These are phyloP conservation scores for Epinephelus coioides DNA, from an alignment of 2,797 vertebrate genomes.

Conservation along the genomic window DNA sequence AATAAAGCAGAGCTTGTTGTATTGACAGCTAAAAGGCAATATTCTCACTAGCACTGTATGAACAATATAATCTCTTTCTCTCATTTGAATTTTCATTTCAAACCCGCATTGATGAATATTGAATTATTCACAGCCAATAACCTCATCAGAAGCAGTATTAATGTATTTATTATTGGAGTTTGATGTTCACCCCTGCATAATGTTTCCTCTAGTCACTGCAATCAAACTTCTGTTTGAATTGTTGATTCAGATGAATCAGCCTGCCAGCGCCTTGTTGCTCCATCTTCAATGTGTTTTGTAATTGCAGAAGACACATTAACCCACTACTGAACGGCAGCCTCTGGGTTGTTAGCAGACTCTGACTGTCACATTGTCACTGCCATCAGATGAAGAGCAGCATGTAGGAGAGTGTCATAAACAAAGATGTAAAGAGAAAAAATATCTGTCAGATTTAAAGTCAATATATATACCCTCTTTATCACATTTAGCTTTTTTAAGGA, in stretches of 20 bases:
- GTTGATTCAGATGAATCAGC: slow-evolving; percentile 12
- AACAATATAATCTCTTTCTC: slow-evolving; percentile 50
- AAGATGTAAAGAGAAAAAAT: not conserved
- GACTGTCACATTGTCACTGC: not conserved
- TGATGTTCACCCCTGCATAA: slow-evolving; percentile 26
- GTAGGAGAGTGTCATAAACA: not conserved
- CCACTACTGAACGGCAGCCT: not conserved
- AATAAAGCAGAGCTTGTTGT: slow-evolving; percentile 53
- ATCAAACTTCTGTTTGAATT: slow-evolving; percentile 13
- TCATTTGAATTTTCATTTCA: slow-evolving; percentile 73
- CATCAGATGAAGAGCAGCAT: not conserved
- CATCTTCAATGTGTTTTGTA: not conserved
- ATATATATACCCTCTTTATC: no score
- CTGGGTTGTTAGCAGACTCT: not conserved
- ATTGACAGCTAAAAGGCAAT: slow-evolving; percentile 53
- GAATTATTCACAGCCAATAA: slow-evolving; percentile 65
- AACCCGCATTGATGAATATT: slow-evolving; percentile 37
- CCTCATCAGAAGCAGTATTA: slow-evolving; percentile 53
- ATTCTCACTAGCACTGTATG: slow-evolving; percentile 34
- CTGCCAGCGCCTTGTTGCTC: not conserved
- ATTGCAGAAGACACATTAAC: slow-evolving; percentile 22
- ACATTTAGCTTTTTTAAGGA: no score
- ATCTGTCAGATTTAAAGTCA: not conserved
- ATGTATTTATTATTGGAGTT: slow-evolving; percentile 35
- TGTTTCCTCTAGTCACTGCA: not conserved